Evolutionary conservation across 2,888 invertebrate genomes (phyloP).

Genomic region (Volucella inflata): DNA sequence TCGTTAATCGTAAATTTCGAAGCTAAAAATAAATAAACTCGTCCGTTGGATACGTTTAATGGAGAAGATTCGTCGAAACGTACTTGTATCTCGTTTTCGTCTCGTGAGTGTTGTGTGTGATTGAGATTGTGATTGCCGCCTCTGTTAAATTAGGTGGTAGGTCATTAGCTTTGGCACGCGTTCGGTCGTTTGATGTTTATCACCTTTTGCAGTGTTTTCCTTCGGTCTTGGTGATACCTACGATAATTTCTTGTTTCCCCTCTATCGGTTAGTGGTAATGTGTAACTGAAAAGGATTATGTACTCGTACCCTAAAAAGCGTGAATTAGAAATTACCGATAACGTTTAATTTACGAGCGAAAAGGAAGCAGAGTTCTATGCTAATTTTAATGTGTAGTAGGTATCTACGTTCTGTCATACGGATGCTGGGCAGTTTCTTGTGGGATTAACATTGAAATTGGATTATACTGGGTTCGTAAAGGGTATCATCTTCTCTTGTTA

Average conservation of each 20-base stretch:
- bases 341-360: constrained; percentile 65
- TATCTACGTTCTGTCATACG: background rate
- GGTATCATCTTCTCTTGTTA: constrained; percentile 8
- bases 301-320: constrained; percentile 22
- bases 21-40: background rate
- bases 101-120: constrained; percentile 39
- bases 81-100: constrained; percentile 11
- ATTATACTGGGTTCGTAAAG: constrained; percentile 35
- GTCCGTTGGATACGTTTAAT: constrained; percentile 10
- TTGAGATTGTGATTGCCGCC: constrained; percentile 3
- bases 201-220: constrained; percentile 17
- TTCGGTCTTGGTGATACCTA: constrained; percentile 7
- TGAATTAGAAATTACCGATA: constrained; percentile 63
- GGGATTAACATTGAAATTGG: constrained; percentile 63
- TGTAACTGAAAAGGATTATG: constrained; percentile 63
- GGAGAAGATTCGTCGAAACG: background rate
- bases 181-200: constrained; percentile 63
- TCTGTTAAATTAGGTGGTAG: constrained; percentile 60
- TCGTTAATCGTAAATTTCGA: constrained; percentile 8
- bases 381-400: constrained; percentile 46
- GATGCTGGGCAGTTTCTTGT: constrained; percentile 9
- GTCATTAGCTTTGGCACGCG: constrained; percentile 72
- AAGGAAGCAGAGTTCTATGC: constrained; percentile 44
- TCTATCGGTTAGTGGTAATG: constrained; percentile 8
- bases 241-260: background rate